Evolutionary conservation across 2,113 vertebrate species (phyloP), one percentile per base, ranked within the genome.

Genomic region (Morone saxatilis): DNA sequence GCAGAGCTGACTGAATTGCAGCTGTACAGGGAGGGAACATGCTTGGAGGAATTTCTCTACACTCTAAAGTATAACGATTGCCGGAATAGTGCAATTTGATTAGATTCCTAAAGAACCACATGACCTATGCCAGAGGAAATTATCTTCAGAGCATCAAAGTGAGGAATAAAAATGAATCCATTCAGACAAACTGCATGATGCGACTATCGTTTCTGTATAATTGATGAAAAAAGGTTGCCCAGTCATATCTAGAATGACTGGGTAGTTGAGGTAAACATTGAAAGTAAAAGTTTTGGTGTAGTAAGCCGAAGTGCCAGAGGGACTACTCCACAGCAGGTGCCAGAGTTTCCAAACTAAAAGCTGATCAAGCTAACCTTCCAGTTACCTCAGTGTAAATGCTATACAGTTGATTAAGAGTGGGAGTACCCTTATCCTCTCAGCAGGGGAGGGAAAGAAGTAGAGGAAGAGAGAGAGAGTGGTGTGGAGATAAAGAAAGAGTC

Each of bases 321-420:
- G 78, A n/a, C 50, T 20, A 63, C 71, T 83, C 6, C 74, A 65
- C 66, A 43, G 71, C 57, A 81, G 81, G 54, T 86, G 70, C 57
- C 65, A 84, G 50, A 73, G 75, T 84, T 86, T 84, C 67, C 47
- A 54, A 78, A 84, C 66, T 78, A 88, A 86, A 88, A 84, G 90
- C 73, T 86, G 83, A 89, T 90, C 71, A 91, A 87, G 72, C 83
- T 87, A 88, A 93, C 86, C 87, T 89, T 56, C 72, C 62, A 61
- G 85, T 90, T 89, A 89, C 85, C 89, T 90, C 81, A 60, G 84
- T 88, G 71, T 81, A 76, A 91, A 86, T 82, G 69, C 78, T 83
- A 59, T 38, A n/a, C 78, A 83, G 78, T 76, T 81, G 77, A 86
- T 62, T 81, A 87, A 83, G 74, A 88, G 71, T 87, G 80, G 84